These are phyloP conservation scores for Polietes domitor DNA, from an alignment of 2,888 invertebrate species.

Conservation along the genomic window DNA sequence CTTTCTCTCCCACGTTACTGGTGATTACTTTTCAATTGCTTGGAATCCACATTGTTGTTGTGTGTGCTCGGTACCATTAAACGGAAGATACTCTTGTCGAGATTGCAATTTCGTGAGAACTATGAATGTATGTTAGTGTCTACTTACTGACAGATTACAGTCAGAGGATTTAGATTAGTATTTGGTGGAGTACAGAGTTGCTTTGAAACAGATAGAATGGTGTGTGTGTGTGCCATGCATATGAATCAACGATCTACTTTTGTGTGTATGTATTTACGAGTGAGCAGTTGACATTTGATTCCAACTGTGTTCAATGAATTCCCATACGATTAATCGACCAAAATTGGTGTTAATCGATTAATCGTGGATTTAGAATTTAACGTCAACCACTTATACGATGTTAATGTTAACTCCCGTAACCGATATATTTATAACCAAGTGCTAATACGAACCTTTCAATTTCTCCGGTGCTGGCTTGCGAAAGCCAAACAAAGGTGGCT, in stretches of 20 bases:
- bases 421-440: neutral
- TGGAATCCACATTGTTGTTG: neutral
- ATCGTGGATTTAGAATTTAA: neutral
- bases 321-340: no score
- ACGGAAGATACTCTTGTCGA: neutral
- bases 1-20: neutral
- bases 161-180: neutral
- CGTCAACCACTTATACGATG: neutral
- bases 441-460: conserved; percentile 86
- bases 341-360: no score
- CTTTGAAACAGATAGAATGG: neutral
- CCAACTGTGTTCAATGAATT: no score
- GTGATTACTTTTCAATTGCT: neutral
- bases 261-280: no score
- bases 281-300: no score
- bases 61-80: no score
- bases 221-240: no score
- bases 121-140: neutral
- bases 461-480: conserved; percentile 94
- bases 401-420: neutral
- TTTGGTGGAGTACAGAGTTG: neutral
- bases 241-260: no score
- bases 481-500: conserved; percentile 95
- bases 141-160: neutral
- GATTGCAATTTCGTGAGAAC: neutral